Conservation (phyloP, 2,888 invertebrate genomes). For the Podabrus alpinus region DNA sequence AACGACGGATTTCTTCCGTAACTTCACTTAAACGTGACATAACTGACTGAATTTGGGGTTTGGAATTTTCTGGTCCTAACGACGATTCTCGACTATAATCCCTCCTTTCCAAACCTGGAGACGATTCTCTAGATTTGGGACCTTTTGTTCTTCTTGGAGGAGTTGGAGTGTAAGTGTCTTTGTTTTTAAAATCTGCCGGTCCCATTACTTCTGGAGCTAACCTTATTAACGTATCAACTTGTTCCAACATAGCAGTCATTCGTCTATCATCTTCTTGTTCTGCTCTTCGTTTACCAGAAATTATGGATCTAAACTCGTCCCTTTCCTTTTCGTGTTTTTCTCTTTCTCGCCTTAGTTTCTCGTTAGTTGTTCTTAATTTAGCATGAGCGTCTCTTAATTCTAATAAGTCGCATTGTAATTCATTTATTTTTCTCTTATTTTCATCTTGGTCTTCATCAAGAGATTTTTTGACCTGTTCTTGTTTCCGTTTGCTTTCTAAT, state of each 20-base stretch:
- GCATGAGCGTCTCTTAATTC: conserved; percentile 91
- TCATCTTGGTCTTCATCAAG: conserved; percentile 90
- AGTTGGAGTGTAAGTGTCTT: conserved; percentile 66
- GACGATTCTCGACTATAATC: conserved; percentile 61
- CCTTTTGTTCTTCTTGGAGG: conserved; percentile 72
- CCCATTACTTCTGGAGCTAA: conserved; percentile 72
- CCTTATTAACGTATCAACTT: conserved; percentile 75
- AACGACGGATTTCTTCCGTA: conserved; percentile 65
- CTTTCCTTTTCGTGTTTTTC: conserved; percentile 83
- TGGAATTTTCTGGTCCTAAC: conserved; percentile 52
- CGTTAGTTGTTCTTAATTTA: conserved; percentile 87
- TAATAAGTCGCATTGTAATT: conserved; percentile 84
- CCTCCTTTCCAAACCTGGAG: conserved; percentile 62
- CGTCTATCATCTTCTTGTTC: conserved; percentile 74
- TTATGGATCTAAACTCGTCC: conserved; percentile 60
- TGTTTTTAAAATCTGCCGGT: conserved; percentile 53
- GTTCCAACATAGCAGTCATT: conserved; percentile 73
- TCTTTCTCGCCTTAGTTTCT: conserved; percentile 85
- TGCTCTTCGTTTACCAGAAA: conserved; percentile 56
- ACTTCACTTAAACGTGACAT: conserved; percentile 70
- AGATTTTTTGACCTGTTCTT: conserved; percentile 82
- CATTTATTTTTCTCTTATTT: conserved; percentile 78
- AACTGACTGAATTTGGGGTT: conserved; percentile 53
- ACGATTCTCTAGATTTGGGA: conserved; percentile 72
- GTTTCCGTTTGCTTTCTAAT: conserved; percentile 81